A percentile compares a stretch with the other conserved stretches of the same genome.
phyloP scores from a whole-genome alignment of 2,888 invertebrate genomes.

The Latrodectus hesperus region DNA sequence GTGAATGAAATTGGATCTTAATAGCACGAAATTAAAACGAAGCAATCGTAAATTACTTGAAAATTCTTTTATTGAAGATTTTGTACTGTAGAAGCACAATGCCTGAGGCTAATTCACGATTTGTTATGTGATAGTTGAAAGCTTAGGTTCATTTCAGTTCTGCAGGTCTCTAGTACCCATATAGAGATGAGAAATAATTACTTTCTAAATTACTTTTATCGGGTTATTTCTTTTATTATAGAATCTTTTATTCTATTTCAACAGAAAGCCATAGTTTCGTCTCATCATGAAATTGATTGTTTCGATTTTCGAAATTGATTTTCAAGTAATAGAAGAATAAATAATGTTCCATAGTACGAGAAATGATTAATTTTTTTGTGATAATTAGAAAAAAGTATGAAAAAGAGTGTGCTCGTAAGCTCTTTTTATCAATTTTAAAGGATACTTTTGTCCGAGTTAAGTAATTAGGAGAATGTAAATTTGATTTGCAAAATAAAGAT shows the following conservation, averaged over 20 bases:
- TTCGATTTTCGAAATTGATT: not conserved
- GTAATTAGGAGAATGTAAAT: too few relatives aligned
- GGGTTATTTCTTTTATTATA: constrained; percentile 21
- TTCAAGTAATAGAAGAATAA: not conserved
- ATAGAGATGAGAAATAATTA: constrained; percentile 48
- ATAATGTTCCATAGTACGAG: too few relatives aligned
- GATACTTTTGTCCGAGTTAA: too few relatives aligned
- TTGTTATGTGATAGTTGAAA: constrained; percentile 6
- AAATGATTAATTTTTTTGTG: too few relatives aligned
- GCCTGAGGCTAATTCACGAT: not conserved
- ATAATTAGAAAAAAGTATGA: too few relatives aligned
- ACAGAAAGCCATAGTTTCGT: not conserved
- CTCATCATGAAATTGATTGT: not conserved
- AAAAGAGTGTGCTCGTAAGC: too few relatives aligned
- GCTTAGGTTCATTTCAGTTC: constrained; percentile 25
- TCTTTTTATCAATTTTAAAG: too few relatives aligned
- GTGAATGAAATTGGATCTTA: too few relatives aligned
- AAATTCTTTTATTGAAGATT: not conserved
- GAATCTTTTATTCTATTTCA: not conserved
- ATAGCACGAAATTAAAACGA: too few relatives aligned
- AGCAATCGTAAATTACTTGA: not conserved
- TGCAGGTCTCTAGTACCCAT: not conserved
- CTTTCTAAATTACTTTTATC: constrained; percentile 44
- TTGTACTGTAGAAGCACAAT: not conserved
- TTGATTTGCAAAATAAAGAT: too few relatives aligned